A percentile compares a stretch with the other conserved stretches of the same genome.
Evolutionary conservation across 2,113 vertebrate species (phyloP).

Genomic region (Anarrhichthys ocellatus): DNA sequence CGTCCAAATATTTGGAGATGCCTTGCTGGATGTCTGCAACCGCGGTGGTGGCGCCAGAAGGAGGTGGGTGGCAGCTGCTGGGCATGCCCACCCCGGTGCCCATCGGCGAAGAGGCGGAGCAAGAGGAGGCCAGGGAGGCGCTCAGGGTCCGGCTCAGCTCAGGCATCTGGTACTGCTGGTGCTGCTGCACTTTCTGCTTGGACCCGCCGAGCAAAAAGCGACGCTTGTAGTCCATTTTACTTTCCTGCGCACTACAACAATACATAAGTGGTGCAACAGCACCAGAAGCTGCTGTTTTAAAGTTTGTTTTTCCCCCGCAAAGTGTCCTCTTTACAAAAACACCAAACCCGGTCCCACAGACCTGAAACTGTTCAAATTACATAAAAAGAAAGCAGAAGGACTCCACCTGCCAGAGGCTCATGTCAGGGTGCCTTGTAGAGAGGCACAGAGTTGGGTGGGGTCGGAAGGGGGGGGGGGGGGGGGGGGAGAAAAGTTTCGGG

Average conservation of each 20-base stretch:
- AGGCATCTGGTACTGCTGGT: slow-evolving; percentile 96
- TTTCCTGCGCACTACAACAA: slow-evolving; percentile 99
- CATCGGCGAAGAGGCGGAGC: slow-evolving; percentile 86
- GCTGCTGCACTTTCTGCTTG: slow-evolving; percentile 99
- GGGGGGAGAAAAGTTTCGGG: too few species aligned
- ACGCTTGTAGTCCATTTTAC: slow-evolving; percentile 99
- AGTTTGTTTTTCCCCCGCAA: slow-evolving; percentile 32
- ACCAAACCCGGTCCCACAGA: slow-evolving; percentile 58
- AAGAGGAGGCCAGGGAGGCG: slow-evolving; percentile 88
- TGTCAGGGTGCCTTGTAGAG: slow-evolving; percentile 86
- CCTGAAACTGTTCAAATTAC: slow-evolving; percentile 78
- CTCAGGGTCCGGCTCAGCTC: slow-evolving; percentile 95
- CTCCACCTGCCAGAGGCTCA: slow-evolving; percentile 89
- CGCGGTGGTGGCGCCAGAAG: slow-evolving; percentile 86
- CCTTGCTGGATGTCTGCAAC: slow-evolving; percentile 99
- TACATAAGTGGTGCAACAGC: slow-evolving; percentile 89
- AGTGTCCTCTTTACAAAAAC: slow-evolving; percentile 67
- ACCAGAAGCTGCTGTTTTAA: slow-evolving; percentile 70
- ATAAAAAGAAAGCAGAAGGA: slow-evolving; percentile 87
- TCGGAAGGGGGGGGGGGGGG: slow-evolving; percentile 30
- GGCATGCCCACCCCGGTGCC: slow-evolving; percentile 74
- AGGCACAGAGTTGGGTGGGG: slow-evolving; percentile 56
- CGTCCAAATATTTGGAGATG: slow-evolving; percentile 98
- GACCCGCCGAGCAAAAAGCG: slow-evolving; percentile 99
- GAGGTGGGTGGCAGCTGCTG: slow-evolving; percentile 83